Conservation (phyloP, 2,113 vertebrate species). For the Pongo pygmaeus region DNA sequence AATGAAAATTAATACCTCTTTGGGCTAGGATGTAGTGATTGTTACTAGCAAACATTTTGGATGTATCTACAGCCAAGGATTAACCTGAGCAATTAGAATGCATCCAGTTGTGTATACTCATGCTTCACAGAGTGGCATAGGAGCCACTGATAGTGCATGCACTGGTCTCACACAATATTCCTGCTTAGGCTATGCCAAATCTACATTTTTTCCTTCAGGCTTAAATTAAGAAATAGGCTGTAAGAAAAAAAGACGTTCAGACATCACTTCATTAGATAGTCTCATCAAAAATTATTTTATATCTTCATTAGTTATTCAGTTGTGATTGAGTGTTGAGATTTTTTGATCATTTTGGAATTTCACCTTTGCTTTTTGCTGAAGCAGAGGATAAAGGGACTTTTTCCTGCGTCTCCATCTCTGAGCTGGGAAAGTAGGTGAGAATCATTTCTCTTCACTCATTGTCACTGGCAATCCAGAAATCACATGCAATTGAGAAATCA, state of each 20-base stretch:
- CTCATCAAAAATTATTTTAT: slow-evolving; percentile 2
- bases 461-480: not conserved
- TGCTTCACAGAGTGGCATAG: not conserved
- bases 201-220: not conserved
- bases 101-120: not conserved
- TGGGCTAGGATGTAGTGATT: not conserved
- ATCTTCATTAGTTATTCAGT: slow-evolving; percentile 14
- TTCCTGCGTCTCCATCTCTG: not conserved
- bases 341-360: slow-evolving; percentile 22
- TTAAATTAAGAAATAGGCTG: not conserved
- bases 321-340: not conserved
- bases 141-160: not conserved
- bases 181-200: not conserved
- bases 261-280: not conserved
- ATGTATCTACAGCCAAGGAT: not conserved
- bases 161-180: not conserved
- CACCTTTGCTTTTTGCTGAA: slow-evolving; percentile 26
- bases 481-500: not conserved
- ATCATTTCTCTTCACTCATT: not conserved
- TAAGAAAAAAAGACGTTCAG: not conserved
- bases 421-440: not conserved
- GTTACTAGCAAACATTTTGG: not conserved
- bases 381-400: not conserved
- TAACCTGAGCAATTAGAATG: not conserved
- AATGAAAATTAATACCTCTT: not conserved